phyloP scores from a whole-genome alignment of 2,113 vertebrate genomes.

The Etheostoma spectabile region DNA sequence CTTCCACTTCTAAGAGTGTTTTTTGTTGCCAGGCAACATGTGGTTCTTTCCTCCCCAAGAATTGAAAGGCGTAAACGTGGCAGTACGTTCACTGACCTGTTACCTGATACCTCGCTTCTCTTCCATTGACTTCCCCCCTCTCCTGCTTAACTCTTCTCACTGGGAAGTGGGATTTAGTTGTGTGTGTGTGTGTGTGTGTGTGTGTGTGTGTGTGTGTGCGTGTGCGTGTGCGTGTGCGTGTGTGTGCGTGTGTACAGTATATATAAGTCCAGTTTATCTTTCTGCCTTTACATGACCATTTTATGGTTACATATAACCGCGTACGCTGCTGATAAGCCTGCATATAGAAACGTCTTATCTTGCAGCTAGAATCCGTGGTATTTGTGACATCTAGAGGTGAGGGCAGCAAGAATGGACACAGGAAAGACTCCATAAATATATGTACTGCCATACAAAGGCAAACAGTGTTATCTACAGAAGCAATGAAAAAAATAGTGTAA shows the following conservation, averaged over 20 bases:
- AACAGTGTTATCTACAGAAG: background rate
- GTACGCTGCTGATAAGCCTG: conserved; percentile 8
- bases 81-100: conserved; percentile 45
- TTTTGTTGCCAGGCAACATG: conserved; percentile 62
- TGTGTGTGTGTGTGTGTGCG: conserved; percentile 22
- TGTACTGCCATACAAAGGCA: background rate
- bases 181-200: background rate
- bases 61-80: conserved; percentile 32
- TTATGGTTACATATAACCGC: conserved; percentile 3
- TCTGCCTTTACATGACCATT: conserved; percentile 1
- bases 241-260: background rate
- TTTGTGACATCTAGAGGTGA: background rate
- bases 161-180: conserved; percentile 47
- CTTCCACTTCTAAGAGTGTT: conserved; percentile 32
- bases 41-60: conserved; percentile 6
- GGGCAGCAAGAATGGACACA: background rate
- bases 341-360: conserved; percentile 28
- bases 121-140: conserved; percentile 60
- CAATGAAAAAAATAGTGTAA: background rate
- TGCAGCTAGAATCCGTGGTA: background rate
- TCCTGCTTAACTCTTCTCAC: conserved; percentile 53
- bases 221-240: background rate
- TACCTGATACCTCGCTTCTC: conserved; percentile 41
- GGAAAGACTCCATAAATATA: background rate
- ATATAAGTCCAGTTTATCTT: background rate